Evolutionary conservation across 2,113 vertebrate genomes (phyloP), one percentile per base, ranked within the genome.

Genomic region (Machaerirhynchus nigripectus): DNA sequence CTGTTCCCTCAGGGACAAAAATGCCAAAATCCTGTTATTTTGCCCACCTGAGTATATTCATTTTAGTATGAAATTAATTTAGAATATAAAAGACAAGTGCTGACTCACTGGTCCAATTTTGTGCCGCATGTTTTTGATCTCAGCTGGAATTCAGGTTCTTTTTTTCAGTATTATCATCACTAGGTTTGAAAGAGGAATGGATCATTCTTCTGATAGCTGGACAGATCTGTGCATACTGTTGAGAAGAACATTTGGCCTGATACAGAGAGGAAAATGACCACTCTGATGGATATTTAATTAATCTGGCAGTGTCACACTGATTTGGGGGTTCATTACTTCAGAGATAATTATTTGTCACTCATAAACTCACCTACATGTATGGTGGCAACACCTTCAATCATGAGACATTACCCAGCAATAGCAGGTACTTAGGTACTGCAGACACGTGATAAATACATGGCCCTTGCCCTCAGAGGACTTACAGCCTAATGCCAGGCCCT

Each of bases 31-130:
- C 22, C 60, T 81, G 68, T 59, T 79, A 84, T 70, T 24, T 74
- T 90, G 12, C 73, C 56, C 56, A 81, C 47, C 73, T 93, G 67
- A 74, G 7, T 67, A 81, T 70, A 57, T 70, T 81, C 19, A 2
- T 55, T 93, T 95, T 42, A 78, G 71, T 67, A 53, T 78, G 30
- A 88, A 87, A 94, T 75, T 35, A 47, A 82, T 90, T 94, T 71
- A 44, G 64, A 87, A 82, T 61, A 70, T 13, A 82, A 68, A 39
- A 89, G 52, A 19, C 78, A 89, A 90, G 23, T 71, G 68, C 67
- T 90, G 84, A 80, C 23, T 95, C 87, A 77, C 20, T 75, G 22
- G 44, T 87, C 33, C 46, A n/a, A 17, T 73, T 84, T 84, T 81
- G 73, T 91, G 61, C 15, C 31, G 47, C 23, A 35, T 65, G 13